These are phyloP conservation scores for Clivina fossor DNA, from an alignment of 2,888 invertebrate genomes.

Conservation along the genomic window DNA sequence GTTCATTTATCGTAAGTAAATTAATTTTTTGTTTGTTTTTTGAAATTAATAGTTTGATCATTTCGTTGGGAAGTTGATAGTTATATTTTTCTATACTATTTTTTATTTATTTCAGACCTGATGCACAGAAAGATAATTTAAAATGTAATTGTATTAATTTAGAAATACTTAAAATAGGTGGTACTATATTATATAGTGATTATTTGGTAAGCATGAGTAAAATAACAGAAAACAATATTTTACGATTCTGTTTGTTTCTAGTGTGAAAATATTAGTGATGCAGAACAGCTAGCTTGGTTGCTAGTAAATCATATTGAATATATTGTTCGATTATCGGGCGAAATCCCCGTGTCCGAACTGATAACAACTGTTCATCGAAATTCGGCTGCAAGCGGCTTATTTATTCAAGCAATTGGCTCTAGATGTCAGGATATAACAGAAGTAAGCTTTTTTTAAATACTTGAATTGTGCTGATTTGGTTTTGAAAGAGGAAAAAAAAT, in stretches of 20 bases:
- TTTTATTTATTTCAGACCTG: slow-evolving; percentile 34
- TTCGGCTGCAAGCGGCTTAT: slow-evolving; percentile 67
- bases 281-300: slow-evolving; percentile 74
- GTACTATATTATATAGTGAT: slow-evolving; percentile 74
- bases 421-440: slow-evolving; percentile 61
- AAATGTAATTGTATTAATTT: slow-evolving; percentile 55
- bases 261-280: slow-evolving; percentile 71
- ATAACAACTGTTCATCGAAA: slow-evolving; percentile 63
- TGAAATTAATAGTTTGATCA: neutral
- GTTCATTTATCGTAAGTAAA: slow-evolving; percentile 40
- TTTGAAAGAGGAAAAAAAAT: no score
- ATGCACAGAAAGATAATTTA: slow-evolving; percentile 25
- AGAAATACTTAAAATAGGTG: slow-evolving; percentile 67
- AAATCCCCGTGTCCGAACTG: slow-evolving; percentile 67
- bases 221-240: neutral
- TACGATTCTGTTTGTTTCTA: slow-evolving; percentile 47
- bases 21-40: neutral
- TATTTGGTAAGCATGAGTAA: slow-evolving; percentile 68
- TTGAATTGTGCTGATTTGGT: no score
- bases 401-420: slow-evolving; percentile 71
- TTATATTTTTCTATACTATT: slow-evolving; percentile 28
- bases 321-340: slow-evolving; percentile 64
- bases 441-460: slow-evolving; percentile 51
- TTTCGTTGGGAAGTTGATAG: no score
- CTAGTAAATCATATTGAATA: slow-evolving; percentile 71